phyloP scores from a whole-genome alignment of 2,888 invertebrate species.

The Caenorhabditis drosophilae region DNA sequence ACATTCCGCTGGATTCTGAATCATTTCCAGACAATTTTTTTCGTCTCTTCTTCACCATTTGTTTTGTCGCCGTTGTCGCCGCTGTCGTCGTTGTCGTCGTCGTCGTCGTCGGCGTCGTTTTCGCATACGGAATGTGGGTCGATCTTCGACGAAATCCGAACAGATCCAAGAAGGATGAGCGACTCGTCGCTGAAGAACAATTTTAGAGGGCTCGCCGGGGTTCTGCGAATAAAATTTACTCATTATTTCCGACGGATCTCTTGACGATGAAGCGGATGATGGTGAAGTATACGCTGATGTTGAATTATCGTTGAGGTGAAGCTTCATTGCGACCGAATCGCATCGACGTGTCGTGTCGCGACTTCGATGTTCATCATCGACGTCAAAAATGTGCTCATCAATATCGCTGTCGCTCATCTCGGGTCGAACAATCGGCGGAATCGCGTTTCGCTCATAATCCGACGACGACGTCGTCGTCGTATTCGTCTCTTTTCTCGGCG shows the following conservation, averaged over 20 bases:
- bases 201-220: no score
- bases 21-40: constrained; percentile 37
- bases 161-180: constrained; percentile 64
- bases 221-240: constrained; percentile 42
- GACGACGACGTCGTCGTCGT: constrained; percentile 61
- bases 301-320: constrained; percentile 30
- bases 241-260: constrained; percentile 63
- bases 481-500: constrained; percentile 49
- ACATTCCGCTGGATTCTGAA: constrained; percentile 37
- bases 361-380: constrained; percentile 30
- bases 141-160: constrained; percentile 47
- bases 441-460: constrained; percentile 5
- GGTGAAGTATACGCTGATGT: constrained; percentile 62
- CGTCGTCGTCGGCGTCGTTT: constrained; percentile 17
- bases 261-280: constrained; percentile 62
- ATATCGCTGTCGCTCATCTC: constrained; percentile 59
- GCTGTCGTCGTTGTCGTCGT: constrained; percentile 17
- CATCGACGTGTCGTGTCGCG: constrained; percentile 36
- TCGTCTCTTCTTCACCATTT: constrained; percentile 26
- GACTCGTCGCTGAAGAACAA: constrained; percentile 55
- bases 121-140: constrained; percentile 21
- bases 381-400: constrained; percentile 44
- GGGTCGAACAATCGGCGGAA: constrained; percentile 63
- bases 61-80: constrained; percentile 16
- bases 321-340: constrained; percentile 31